Evolutionary conservation across 2,888 invertebrate species (phyloP).

Genomic region (Cyclophora punctaria): DNA sequence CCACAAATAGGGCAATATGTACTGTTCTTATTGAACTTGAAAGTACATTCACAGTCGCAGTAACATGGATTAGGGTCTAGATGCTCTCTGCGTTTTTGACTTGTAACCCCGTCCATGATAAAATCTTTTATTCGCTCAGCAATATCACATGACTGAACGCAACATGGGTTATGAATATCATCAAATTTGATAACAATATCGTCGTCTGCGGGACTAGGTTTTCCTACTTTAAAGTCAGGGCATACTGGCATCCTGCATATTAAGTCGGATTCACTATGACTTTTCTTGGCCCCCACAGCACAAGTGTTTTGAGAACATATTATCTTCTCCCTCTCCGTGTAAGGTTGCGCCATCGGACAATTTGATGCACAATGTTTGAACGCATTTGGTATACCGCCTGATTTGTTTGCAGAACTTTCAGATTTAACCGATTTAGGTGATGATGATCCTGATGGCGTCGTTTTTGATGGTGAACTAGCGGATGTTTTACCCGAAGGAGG

Average conservation of each 20-base stretch:
- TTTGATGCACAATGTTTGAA: slow-evolving; percentile 36
- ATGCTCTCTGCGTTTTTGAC: slow-evolving; percentile 26
- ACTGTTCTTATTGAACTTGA: slow-evolving; percentile 52
- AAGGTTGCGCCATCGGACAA: slow-evolving; percentile 24
- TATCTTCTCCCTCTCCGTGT: no score
- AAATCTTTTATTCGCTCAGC: slow-evolving; percentile 57
- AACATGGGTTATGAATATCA: slow-evolving; percentile 54
- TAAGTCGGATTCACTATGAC: slow-evolving; percentile 11
- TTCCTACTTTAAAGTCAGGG: slow-evolving; percentile 19
- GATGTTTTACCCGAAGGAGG: background rate
- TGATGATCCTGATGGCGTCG: slow-evolving; percentile 12
- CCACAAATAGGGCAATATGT: slow-evolving; percentile 64
- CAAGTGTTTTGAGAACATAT: slow-evolving; percentile 48
- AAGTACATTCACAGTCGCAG: slow-evolving; percentile 61
- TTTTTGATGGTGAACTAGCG: background rate
- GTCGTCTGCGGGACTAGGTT: slow-evolving; percentile 60
- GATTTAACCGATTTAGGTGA: slow-evolving; percentile 13
- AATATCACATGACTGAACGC: slow-evolving; percentile 51
- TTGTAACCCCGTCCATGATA: slow-evolving; percentile 39
- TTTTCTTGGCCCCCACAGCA: slow-evolving; percentile 17
- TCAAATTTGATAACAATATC: slow-evolving; percentile 43
- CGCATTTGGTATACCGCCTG: slow-evolving; percentile 28
- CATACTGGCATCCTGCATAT: slow-evolving; percentile 36
- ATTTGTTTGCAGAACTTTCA: background rate
- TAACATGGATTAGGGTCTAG: slow-evolving; percentile 44